Evolutionary conservation across 2,888 invertebrate species (phyloP).

Genomic region (Cheiracanthium punctorium): DNA sequence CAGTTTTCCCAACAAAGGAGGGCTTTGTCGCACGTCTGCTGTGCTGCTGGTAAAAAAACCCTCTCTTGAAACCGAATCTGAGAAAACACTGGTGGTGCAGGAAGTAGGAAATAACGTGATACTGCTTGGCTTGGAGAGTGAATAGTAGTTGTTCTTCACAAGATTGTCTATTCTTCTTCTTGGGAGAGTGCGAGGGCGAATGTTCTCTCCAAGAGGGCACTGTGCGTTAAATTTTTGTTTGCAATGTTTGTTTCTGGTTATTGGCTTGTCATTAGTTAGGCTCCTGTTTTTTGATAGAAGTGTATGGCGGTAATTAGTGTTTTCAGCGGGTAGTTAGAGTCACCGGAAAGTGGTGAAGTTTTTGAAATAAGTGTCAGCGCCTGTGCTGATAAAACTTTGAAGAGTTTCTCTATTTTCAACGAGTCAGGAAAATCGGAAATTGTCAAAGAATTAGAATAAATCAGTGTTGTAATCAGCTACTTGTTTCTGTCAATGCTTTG

Average conservation of each 20-base stretch:
- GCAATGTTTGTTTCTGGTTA: background rate
- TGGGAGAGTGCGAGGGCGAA: background rate
- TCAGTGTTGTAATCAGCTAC: too few relatives aligned
- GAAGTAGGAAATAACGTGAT: constrained; percentile 55
- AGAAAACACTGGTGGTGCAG: constrained; percentile 19
- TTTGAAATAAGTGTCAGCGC: too few relatives aligned
- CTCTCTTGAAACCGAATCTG: constrained; percentile 50
- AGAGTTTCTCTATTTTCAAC: too few relatives aligned
- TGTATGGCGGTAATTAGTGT: too few relatives aligned
- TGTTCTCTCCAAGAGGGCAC: background rate
- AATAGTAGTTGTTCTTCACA: background rate
- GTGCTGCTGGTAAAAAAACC: constrained; percentile 14
- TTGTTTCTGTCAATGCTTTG: too few relatives aligned
- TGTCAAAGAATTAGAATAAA: too few relatives aligned
- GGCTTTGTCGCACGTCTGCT: constrained; percentile 32
- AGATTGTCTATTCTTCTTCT: background rate
- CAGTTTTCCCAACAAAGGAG: constrained; percentile 27
- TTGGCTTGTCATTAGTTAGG: background rate
- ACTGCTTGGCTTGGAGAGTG: background rate
- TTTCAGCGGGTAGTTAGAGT: too few relatives aligned
- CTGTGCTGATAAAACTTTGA: too few relatives aligned
- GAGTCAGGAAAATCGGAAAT: too few relatives aligned
- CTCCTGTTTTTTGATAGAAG: background rate
- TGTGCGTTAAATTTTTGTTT: constrained; percentile 2
- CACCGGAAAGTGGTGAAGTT: too few relatives aligned